Conservation (phyloP, 2,888 invertebrate species). For the Mechanitis messenoides region DNA sequence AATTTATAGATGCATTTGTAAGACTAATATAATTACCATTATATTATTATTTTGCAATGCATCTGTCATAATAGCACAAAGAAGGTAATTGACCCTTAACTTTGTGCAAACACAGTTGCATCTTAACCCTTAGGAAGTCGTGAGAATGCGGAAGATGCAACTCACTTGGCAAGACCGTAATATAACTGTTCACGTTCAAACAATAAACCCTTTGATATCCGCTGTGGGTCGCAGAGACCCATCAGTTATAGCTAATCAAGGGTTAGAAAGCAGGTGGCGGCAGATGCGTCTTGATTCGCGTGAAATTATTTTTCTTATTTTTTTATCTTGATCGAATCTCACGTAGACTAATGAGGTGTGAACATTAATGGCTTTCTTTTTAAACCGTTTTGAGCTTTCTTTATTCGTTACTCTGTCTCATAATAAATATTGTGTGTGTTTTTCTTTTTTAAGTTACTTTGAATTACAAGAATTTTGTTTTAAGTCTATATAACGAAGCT, state of each 20-base stretch:
- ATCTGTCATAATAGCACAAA: constrained; percentile 1
- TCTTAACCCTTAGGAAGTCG: constrained; percentile 48
- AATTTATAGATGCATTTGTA: too few species aligned
- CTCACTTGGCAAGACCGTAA: constrained; percentile 65
- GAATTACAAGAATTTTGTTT: too few species aligned
- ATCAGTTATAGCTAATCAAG: constrained; percentile 53
- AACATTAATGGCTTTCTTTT: constrained; percentile 62
- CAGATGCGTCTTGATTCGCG: constrained; percentile 71
- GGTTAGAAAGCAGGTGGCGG: constrained; percentile 66
- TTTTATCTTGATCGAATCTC: constrained; percentile 51
- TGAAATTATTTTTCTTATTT: constrained; percentile 66
- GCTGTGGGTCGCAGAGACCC: constrained; percentile 51
- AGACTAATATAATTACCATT: too few species aligned
- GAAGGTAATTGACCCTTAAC: neutral
- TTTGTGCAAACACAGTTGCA: constrained; percentile 48
- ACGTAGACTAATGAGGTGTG: constrained; percentile 64
- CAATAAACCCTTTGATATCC: constrained; percentile 65
- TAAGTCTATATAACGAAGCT: too few species aligned
- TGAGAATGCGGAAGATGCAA: constrained; percentile 63
- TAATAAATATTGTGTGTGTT: too few species aligned
- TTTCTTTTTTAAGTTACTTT: too few species aligned
- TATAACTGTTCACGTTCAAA: constrained; percentile 59
- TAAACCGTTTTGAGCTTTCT: constrained; percentile 38
- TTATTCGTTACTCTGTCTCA: constrained; percentile 6
- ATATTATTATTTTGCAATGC: neutral